Base-by-base conservation (phyloP, 2,113 vertebrate genomes). In the Muscicapa adusta region DNA sequence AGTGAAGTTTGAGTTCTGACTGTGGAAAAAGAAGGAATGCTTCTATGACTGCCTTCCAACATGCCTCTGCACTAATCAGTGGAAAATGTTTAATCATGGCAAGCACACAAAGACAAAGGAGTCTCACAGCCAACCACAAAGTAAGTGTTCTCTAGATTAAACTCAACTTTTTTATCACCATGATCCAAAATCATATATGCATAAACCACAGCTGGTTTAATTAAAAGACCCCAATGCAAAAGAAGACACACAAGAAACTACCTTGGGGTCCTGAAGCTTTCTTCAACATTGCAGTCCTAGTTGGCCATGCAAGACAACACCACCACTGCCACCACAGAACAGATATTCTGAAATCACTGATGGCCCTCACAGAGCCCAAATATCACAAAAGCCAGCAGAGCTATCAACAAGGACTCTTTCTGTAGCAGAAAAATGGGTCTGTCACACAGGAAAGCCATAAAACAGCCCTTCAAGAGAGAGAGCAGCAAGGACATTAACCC, bases 81-180 rank as follows among this genome's bases (percentile, higher is more conserved):
- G 93, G 95, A 94, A 96, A 97, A 92, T 53, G 62, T 95, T 87
- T 72, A 63, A 91, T 86, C 84, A 33, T 24, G 48, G 70, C 74
- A 89, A 87, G 65, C 31, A 62, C 63, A 86, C 25, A 36, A 56
- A 80, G 60, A 77, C 56, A 77, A 36, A 18, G 25, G 60, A 89
- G 61, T 34, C 72, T 81, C 73, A 75, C 24, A 92, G 82, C n/a
- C 71, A 96, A 33, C 25, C 71, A 79, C 43, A 89, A 87, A 68
- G 54, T 56, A 90, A 63, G 60, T 34, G 63, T 12, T n/a, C 67
- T 20, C 31, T 10, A 77, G 18, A 67, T 71, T 26, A 68, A 86
- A 74, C 19, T 18, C 33, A 57, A 48, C 14, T 77, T 40, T 40
- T 38, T 70, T 74, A 40, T 4, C 34, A 34, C 9, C 8, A 5